These are phyloP conservation scores for Phthorimaea operculella DNA, from an alignment of 1,140 invertebrate genomes.

Conservation along the genomic window DNA sequence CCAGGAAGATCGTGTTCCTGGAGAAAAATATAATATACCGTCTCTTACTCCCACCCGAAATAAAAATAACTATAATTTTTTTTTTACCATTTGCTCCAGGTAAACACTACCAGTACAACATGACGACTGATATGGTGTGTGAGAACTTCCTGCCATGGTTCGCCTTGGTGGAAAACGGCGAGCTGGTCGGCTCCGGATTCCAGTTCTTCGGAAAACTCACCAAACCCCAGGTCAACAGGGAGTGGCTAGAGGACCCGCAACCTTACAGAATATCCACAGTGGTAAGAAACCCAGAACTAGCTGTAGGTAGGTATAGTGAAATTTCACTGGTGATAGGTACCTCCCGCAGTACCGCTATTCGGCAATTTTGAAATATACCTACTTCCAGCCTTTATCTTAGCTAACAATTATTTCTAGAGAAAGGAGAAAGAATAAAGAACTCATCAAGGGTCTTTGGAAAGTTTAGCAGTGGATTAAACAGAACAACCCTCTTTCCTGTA, in stretches of 20 bases:
- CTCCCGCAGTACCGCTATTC: background rate
- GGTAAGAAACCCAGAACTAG: too few relatives aligned
- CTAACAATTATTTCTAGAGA: too few relatives aligned
- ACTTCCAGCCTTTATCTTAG: too few relatives aligned
- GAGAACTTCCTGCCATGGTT: background rate
- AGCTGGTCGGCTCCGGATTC: background rate
- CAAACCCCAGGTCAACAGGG: background rate
- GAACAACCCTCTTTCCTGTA: too few relatives aligned
- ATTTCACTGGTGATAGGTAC: background rate
- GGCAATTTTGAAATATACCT: too few relatives aligned
- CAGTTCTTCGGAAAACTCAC: background rate
- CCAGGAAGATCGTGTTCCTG: too few relatives aligned
- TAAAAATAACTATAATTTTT: too few relatives aligned
- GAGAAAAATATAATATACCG: too few relatives aligned
- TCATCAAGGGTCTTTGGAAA: background rate
- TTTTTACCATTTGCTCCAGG: background rate
- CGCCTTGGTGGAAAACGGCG: background rate
- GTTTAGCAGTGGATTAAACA: background rate
- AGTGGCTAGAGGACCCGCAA: background rate
- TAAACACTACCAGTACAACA: background rate
- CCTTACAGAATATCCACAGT: too few relatives aligned
- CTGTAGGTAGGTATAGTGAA: background rate
- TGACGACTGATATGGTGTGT: background rate
- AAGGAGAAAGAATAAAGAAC: too few relatives aligned
- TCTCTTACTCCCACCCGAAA: too few relatives aligned